phyloP scores from a whole-genome alignment of 2,113 vertebrate species.

The Struthidea cinerea region DNA sequence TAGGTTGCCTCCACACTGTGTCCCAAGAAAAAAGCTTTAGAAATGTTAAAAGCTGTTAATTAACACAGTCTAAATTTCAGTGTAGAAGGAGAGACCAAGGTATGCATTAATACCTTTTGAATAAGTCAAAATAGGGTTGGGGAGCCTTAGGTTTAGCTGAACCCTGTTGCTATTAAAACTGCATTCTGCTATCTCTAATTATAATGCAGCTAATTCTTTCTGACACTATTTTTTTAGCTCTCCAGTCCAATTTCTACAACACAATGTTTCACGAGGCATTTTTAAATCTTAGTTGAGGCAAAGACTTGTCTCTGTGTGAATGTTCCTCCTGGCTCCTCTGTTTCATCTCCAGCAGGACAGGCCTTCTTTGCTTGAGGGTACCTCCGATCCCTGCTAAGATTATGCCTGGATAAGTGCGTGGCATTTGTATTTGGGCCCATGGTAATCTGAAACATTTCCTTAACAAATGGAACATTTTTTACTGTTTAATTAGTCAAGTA shows the following conservation, averaged over 20 bases:
- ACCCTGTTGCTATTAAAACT: background rate
- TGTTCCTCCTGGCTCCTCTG: background rate
- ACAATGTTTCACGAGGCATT: background rate
- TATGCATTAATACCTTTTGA: background rate
- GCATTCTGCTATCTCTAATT: background rate
- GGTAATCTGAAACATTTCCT: slow-evolving; percentile 35
- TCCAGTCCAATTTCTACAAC: background rate
- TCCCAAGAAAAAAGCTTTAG: background rate
- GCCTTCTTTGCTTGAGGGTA: background rate
- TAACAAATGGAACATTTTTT: slow-evolving; percentile 20
- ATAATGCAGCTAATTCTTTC: background rate
- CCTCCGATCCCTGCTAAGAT: slow-evolving; percentile 23
- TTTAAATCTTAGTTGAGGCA: background rate
- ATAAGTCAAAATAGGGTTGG: background rate
- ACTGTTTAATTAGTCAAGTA: slow-evolving; percentile 45
- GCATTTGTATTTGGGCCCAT: slow-evolving; percentile 22
- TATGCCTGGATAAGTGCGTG: slow-evolving; percentile 19
- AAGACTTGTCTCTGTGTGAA: background rate
- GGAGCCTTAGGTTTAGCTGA: background rate
- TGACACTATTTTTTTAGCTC: slow-evolving; percentile 3
- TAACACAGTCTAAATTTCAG: background rate
- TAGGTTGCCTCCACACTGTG: background rate
- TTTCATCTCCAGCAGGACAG: background rate
- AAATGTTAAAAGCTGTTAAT: background rate
- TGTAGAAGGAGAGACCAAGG: background rate